phyloP scores from a whole-genome alignment of 2,113 vertebrate genomes.

The Dendropsophus ebraccatus region DNA sequence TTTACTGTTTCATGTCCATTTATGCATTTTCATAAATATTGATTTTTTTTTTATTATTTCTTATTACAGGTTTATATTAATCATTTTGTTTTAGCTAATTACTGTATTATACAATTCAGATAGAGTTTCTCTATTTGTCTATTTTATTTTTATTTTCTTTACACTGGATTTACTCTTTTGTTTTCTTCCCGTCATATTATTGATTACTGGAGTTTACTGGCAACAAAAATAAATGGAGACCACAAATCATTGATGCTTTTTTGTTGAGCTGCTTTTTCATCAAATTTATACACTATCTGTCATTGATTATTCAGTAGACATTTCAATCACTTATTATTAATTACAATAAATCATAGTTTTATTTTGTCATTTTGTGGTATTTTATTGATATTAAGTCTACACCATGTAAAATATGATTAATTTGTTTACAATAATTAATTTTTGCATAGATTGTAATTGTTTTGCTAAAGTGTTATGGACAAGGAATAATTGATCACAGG shows the following conservation, averaged over 20 bases:
- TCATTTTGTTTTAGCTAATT: neutral
- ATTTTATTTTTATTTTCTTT: neutral
- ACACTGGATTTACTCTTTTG: constrained; percentile 2
- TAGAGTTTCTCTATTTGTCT: neutral
- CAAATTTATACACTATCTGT: neutral
- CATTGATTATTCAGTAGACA: neutral
- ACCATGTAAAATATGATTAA: neutral
- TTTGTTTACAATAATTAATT: neutral
- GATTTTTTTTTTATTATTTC: neutral
- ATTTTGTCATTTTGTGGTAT: neutral
- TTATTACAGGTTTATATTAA: neutral
- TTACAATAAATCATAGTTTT: neutral
- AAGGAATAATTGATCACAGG: neutral
- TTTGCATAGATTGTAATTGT: neutral
- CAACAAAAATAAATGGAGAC: constrained; percentile 18
- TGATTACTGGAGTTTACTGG: constrained; percentile 26
- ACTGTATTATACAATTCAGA: neutral
- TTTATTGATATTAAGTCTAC: neutral
- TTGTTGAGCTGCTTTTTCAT: neutral
- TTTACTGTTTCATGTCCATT: no score
- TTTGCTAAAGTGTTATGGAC: neutral
- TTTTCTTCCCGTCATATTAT: constrained; percentile 25
- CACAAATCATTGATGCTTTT: neutral
- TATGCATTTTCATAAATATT: neutral
- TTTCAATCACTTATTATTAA: neutral